A percentile compares a stretch with the other conserved stretches of the same genome.
phyloP scores from a whole-genome alignment of 2,888 invertebrate species.

The Spilosoma lubricipeda region DNA sequence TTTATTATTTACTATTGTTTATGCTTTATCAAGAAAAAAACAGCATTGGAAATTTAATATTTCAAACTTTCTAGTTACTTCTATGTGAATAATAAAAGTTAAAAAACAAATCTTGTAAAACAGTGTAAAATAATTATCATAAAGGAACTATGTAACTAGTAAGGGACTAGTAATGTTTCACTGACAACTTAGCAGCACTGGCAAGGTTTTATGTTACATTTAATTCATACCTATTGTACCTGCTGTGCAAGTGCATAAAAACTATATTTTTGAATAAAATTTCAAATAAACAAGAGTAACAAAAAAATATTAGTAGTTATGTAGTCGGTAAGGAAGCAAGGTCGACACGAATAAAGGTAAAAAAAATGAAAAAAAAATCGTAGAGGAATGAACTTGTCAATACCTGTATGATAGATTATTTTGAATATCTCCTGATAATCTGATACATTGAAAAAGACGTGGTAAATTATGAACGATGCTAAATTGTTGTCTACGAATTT shows the following conservation, averaged over 20 bases:
- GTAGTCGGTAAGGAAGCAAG: neutral
- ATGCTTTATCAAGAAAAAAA: neutral
- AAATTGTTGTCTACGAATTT: neutral
- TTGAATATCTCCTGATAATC: no score
- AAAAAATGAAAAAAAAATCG: neutral
- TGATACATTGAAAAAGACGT: neutral
- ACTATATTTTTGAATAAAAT: neutral
- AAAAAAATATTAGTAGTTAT: neutral
- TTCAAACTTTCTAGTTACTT: neutral
- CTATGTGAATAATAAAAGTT: neutral
- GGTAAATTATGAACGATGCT: neutral
- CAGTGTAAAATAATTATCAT: neutral
- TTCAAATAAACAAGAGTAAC: neutral
- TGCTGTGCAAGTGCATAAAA: neutral
- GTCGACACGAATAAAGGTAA: neutral
- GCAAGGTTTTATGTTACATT: neutral
- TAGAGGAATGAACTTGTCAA: neutral
- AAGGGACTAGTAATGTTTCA: neutral
- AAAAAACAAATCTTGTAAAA: neutral
- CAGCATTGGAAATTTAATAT: neutral
- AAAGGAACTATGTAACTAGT: neutral
- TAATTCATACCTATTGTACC: neutral
- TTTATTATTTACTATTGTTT: neutral
- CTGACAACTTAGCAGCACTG: neutral
- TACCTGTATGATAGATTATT: constrained; percentile 1